These are phyloP conservation scores for Sus scrofa DNA, from an alignment of 2,113 vertebrate genomes.

Conservation along the genomic window DNA sequence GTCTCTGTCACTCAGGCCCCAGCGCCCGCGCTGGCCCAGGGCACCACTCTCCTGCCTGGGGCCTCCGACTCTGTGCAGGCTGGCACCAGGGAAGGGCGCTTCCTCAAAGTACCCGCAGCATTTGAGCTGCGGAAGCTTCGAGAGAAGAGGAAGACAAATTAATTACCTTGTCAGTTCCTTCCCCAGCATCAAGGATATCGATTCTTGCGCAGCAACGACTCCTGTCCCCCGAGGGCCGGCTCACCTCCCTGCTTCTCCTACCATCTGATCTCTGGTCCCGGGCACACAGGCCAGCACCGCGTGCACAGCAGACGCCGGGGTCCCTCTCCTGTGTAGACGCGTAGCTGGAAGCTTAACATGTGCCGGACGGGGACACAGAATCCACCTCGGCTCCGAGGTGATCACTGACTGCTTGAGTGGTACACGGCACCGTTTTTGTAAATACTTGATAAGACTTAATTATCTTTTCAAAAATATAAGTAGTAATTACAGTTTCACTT, in stretches of 20 bases:
- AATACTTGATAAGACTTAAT: neutral
- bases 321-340: fast-evolving
- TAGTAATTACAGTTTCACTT: neutral
- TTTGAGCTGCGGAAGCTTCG: neutral
- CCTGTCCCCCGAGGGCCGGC: neutral
- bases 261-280: neutral
- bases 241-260: neutral
- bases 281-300: fast-evolving
- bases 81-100: neutral
- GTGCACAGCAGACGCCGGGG: neutral
- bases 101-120: neutral
- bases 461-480: constrained; percentile 1
- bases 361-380: fast-evolving
- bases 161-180: neutral
- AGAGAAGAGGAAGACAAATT: neutral
- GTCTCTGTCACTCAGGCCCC: neutral
- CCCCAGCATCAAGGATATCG: neutral
- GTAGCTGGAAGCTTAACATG: neutral
- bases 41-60: neutral
- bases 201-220: neutral
- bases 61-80: neutral
- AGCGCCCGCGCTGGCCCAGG: too few species aligned
- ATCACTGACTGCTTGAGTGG: neutral
- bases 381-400: neutral
- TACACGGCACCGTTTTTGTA: neutral